Conservation (phyloP, 2,888 invertebrate species). For the Cephus pulcher region DNA sequence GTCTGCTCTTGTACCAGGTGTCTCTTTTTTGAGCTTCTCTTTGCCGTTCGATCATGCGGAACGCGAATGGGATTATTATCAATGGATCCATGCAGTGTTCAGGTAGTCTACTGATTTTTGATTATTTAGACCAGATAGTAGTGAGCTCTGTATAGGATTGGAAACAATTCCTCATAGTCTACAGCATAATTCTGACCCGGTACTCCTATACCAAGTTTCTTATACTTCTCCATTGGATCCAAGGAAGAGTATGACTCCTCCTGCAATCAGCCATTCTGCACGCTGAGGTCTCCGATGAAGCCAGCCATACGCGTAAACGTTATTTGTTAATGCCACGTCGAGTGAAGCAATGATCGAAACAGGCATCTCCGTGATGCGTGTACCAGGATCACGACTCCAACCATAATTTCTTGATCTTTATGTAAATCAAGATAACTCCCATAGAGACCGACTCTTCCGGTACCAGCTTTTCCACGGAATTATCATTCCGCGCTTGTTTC, state of each 20-base stretch:
- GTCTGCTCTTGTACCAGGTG: not conserved
- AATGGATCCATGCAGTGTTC: not conserved
- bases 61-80: not conserved
- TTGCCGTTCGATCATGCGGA: not conserved
- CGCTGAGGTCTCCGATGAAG: not conserved
- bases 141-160: slow-evolving; percentile 15
- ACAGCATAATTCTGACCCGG: slow-evolving; percentile 33
- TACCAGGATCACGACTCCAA: not conserved
- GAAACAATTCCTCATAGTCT: slow-evolving; percentile 38
- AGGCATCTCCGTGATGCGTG: not conserved
- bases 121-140: not conserved
- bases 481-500: not conserved
- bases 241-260: not conserved
- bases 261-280: not conserved
- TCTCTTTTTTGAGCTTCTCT: not conserved
- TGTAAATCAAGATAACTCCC: not conserved
- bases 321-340: not conserved
- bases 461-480: not conserved
- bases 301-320: not conserved
- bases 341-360: not conserved
- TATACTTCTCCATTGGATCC: too few relatives aligned
- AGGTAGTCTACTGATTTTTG: not conserved
- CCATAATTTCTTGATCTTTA: not conserved
- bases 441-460: not conserved
- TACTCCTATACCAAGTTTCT: too few relatives aligned